Conservation (phyloP, 1,140 invertebrate species). For the Neodiprion fabricii region DNA sequence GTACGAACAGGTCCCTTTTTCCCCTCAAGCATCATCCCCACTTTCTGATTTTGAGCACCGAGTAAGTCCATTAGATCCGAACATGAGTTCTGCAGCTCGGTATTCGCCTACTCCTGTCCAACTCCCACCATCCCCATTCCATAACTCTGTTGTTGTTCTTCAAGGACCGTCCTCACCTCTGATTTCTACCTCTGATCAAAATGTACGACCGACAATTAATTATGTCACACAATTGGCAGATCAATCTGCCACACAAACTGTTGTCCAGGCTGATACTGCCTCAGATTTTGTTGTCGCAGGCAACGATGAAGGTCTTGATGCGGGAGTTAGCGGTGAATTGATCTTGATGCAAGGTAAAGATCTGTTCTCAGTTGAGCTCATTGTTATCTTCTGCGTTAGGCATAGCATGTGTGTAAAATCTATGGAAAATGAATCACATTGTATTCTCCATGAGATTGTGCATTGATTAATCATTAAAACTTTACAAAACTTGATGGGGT, state of each 20-base stretch:
- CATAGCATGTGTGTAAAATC: no score
- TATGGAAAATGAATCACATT: background rate
- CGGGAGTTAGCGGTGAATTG: conserved; percentile 53
- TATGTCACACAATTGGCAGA: conserved; percentile 48
- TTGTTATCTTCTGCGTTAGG: background rate
- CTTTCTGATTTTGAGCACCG: conserved; percentile 63
- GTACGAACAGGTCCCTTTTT: conserved; percentile 57
- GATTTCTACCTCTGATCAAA: conserved; percentile 47
- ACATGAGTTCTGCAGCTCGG: conserved; percentile 66
- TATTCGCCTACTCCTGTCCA: conserved; percentile 65
- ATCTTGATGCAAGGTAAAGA: conserved; percentile 56
- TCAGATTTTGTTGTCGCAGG: conserved; percentile 51
- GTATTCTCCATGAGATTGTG: no score
- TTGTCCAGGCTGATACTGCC: conserved; percentile 40
- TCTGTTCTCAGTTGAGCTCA: background rate
- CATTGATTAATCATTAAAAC: background rate
- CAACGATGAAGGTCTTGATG: conserved; percentile 48
- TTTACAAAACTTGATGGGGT: background rate
- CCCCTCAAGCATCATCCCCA: conserved; percentile 55
- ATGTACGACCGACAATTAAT: conserved; percentile 43
- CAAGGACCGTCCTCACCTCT: conserved; percentile 55
- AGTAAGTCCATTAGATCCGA: conserved; percentile 66
- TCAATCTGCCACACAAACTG: conserved; percentile 38
- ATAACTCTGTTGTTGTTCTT: conserved; percentile 63
- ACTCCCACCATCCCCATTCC: conserved; percentile 56